A percentile compares a stretch with the other conserved stretches of the same genome.
Evolutionary conservation across 2,113 vertebrate species (phyloP).

Genomic region (Chauna torquata): DNA sequence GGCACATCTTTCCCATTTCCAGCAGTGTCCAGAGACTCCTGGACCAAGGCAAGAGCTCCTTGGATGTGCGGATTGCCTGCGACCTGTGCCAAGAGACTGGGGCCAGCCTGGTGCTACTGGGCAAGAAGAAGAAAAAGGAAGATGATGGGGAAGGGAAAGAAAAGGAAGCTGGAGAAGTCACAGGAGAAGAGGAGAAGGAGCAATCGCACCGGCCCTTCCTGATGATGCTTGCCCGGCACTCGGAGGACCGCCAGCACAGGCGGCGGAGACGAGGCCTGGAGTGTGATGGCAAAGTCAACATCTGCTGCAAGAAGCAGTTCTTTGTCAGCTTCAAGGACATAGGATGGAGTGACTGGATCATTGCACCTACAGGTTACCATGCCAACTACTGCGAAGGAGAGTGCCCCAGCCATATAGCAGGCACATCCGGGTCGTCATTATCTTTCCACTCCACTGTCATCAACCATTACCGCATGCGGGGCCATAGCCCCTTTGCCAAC

Average conservation of each 20-base stretch:
- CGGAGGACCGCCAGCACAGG: conserved; percentile 81
- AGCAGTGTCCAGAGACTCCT: conserved; percentile 86
- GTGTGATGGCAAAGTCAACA: conserved; percentile 93
- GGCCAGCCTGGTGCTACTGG: conserved; percentile 82
- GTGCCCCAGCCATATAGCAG: conserved; percentile 92
- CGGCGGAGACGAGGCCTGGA: conserved; percentile 91
- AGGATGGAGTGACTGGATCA: conserved; percentile 99
- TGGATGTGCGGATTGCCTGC: conserved; percentile 87
- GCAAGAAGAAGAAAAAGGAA: conserved; percentile 84
- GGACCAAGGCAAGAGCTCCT: conserved; percentile 76
- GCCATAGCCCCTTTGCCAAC: conserved; percentile 92
- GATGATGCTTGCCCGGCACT: conserved; percentile 90
- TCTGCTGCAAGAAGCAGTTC: conserved; percentile 97
- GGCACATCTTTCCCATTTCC: conserved; percentile 92
- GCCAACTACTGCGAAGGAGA: conserved; percentile 99
- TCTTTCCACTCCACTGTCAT: conserved; percentile 98
- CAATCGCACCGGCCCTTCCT: conserved; percentile 95
- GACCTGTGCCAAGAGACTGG: conserved; percentile 88
- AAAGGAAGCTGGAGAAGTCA: conserved; percentile 71
- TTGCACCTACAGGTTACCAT: conserved; percentile 93
- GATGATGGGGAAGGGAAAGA: conserved; percentile 78
- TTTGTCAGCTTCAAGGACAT: conserved; percentile 98
- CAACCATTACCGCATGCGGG: conserved; percentile 95
- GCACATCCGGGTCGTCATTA: conserved; percentile 87
- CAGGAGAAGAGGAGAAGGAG: conserved; percentile 84